Evolutionary conservation across 2,113 vertebrate genomes (phyloP).

Genomic region (Corapipo altera): DNA sequence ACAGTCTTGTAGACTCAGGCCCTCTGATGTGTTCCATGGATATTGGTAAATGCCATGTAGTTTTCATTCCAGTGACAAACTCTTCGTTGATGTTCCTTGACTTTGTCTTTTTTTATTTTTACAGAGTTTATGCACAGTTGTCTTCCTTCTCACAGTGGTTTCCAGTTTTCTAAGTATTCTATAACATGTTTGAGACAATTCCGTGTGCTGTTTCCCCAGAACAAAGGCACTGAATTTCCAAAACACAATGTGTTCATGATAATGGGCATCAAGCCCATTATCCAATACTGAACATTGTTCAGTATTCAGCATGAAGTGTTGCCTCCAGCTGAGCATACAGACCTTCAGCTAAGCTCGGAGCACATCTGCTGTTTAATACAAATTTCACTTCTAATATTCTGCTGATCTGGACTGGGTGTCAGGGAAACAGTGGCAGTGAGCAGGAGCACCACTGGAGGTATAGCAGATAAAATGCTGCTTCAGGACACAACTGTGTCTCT

Average conservation of each 20-base stretch:
- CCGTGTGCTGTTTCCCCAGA: background rate
- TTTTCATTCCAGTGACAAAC: background rate
- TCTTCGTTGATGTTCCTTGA: background rate
- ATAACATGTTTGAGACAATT: background rate
- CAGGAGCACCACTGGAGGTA: background rate
- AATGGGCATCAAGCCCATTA: background rate
- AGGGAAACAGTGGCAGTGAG: background rate
- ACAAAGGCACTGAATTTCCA: background rate
- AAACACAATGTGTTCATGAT: background rate
- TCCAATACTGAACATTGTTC: background rate
- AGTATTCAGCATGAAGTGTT: background rate
- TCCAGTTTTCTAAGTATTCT: background rate
- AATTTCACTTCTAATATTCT: background rate
- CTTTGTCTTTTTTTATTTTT: background rate
- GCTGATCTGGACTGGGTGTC: background rate
- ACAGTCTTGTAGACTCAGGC: background rate
- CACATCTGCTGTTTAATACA: background rate
- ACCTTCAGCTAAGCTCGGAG: background rate
- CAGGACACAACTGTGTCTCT: background rate
- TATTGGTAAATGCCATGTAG: background rate
- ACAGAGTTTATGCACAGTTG: background rate
- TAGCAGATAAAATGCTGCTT: background rate
- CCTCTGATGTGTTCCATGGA: background rate
- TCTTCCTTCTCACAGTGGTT: background rate
- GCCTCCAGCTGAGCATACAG: background rate